Conservation (phyloP, 2,888 invertebrate species). For the Hemicrepidius hirtus region DNA sequence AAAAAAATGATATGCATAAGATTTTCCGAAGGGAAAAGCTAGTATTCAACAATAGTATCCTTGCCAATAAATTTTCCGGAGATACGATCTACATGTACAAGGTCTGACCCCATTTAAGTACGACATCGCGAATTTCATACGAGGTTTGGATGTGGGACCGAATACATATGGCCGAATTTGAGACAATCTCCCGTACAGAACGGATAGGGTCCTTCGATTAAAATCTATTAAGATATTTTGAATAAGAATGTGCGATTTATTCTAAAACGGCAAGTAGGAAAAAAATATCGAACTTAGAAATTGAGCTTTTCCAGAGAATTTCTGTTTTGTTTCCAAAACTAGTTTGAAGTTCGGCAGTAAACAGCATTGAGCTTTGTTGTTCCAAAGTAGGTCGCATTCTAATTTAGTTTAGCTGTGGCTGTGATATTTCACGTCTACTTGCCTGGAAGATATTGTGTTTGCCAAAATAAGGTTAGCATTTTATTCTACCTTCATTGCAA, state of each 20-base stretch:
- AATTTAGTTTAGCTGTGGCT: conserved; percentile 42
- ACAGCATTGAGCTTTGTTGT: conserved; percentile 41
- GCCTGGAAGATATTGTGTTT: conserved; percentile 23
- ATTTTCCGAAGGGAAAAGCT: conserved; percentile 35
- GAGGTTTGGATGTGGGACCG: conserved; percentile 20
- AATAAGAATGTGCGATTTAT: conserved; percentile 27
- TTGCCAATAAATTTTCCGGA: conserved; percentile 36
- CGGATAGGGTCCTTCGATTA: conserved; percentile 23
- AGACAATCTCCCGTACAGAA: conserved; percentile 14
- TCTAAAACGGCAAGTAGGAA: background rate
- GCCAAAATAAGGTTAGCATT: conserved; percentile 24
- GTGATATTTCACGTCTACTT: conserved; percentile 36
- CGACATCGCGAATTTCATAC: conserved; percentile 40
- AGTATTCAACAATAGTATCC: conserved; percentile 25
- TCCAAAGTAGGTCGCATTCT: conserved; percentile 46
- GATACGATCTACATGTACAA: conserved; percentile 45
- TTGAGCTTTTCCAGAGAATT: conserved; percentile 15
- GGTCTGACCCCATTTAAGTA: conserved; percentile 40
- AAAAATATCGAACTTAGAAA: conserved; percentile 4
- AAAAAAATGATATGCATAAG: background rate
- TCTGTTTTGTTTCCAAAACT: conserved; percentile 36
- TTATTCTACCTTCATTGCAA: background rate
- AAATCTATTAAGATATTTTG: conserved; percentile 38
- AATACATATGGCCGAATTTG: conserved; percentile 38
- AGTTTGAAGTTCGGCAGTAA: conserved; percentile 41